phyloP scores from a whole-genome alignment of 2,113 vertebrate species.

The Setophaga kirtlandii region DNA sequence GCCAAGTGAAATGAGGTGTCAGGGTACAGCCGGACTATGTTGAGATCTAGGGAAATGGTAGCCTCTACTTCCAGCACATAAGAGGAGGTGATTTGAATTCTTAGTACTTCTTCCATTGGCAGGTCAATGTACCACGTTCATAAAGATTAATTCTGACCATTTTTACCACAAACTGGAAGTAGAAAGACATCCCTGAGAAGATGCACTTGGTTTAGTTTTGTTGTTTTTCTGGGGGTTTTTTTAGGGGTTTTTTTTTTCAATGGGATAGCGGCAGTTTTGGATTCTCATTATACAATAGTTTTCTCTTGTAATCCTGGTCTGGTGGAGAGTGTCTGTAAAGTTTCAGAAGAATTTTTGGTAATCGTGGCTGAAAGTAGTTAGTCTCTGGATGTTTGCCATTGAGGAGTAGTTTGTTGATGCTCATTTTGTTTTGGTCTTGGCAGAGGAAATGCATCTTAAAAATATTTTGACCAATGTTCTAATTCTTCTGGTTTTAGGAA shows the following conservation, averaged over 20 bases:
- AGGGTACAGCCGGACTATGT: neutral
- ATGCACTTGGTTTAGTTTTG: neutral
- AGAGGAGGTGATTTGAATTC: neutral
- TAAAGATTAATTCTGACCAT: neutral
- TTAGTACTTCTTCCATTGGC: neutral
- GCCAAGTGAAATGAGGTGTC: neutral
- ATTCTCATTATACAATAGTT: neutral
- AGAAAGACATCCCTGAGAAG: neutral
- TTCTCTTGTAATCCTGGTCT: neutral
- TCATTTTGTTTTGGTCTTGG: neutral
- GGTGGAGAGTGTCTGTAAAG: neutral
- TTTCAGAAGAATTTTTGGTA: neutral
- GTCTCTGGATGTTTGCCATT: neutral
- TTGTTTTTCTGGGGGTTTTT: neutral
- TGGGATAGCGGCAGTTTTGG: neutral
- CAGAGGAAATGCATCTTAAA: neutral
- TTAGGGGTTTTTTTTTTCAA: neutral
- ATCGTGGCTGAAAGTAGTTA: neutral
- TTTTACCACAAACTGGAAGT: neutral
- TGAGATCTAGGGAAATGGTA: neutral
- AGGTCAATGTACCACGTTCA: fast-evolving
- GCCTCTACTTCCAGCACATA: neutral
- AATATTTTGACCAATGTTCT: neutral
- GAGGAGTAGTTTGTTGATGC: neutral
- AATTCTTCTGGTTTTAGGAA: conserved; percentile 77